Percentiles rank a stretch among this genome's conserved stretches.
These are phyloP conservation scores for Lithobates sylvaticus DNA, from an alignment of 2,797 vertebrate genomes.

Conservation along the genomic window DNA sequence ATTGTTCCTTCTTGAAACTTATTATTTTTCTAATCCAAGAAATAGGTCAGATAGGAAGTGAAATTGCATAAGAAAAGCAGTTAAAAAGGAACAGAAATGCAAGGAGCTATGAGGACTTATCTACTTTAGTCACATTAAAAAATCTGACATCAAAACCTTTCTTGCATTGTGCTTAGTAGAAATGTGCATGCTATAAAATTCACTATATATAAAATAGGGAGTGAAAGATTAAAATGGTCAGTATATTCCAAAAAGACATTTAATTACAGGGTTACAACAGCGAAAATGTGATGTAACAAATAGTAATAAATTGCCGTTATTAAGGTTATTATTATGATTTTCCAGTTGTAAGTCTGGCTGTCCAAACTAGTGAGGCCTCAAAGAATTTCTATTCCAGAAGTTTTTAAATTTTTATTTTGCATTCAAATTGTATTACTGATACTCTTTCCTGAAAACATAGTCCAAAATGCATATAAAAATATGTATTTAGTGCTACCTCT, in stretches of 20 bases:
- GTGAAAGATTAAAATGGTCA: constrained; percentile 5
- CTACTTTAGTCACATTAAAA: constrained; percentile 28
- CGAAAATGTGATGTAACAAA: background rate
- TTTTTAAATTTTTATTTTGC: no score
- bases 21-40: constrained; percentile 50
- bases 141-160: constrained; percentile 26
- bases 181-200: constrained; percentile 10
- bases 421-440: background rate
- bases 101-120: constrained; percentile 18
- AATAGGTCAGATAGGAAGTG: constrained; percentile 54
- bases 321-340: background rate
- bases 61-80: constrained; percentile 27
- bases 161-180: constrained; percentile 10
- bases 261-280: constrained; percentile 7
- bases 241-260: constrained; percentile 9
- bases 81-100: constrained; percentile 23
- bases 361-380: no score
- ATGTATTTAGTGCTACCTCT: no score
- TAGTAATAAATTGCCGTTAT: background rate
- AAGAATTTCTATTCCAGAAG: no score
- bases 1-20: constrained; percentile 50
- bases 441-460: background rate
- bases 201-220: background rate
- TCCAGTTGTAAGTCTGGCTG: background rate
- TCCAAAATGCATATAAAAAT: no score